These are phyloP conservation scores for Torymus aiolomorphi DNA, from an alignment of 2,888 invertebrate genomes.

Conservation along the genomic window DNA sequence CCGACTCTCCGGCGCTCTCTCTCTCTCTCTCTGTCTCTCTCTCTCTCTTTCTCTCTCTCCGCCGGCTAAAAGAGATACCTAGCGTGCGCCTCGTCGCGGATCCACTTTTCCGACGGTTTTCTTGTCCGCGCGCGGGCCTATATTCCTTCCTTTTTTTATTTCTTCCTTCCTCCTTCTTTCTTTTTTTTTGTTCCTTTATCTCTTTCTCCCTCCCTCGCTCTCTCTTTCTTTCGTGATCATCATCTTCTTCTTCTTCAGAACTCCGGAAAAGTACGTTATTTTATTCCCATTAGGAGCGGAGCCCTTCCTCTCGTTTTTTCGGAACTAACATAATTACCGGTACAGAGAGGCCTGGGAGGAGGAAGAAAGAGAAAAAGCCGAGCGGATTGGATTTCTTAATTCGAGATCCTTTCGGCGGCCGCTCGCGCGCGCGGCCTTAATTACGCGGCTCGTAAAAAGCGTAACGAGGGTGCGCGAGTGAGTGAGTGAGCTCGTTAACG, in stretches of 20 bases:
- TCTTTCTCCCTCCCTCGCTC: not conserved
- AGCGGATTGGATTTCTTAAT: slow-evolving; percentile 46
- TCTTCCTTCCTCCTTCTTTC: not conserved
- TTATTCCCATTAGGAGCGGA: slow-evolving; percentile 34
- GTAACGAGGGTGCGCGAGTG: slow-evolving; percentile 39
- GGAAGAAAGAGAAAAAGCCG: not conserved
- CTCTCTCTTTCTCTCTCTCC: slow-evolving; percentile 19
- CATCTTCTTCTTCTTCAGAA: not conserved
- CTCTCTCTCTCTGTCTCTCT: slow-evolving; percentile 45
- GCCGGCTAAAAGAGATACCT: slow-evolving; percentile 44
- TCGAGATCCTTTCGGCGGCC: slow-evolving; percentile 8
- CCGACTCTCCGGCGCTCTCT: slow-evolving; percentile 6
- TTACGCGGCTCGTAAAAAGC: slow-evolving; percentile 47
- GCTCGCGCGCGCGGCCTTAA: slow-evolving; percentile 30
- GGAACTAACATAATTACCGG: slow-evolving; percentile 25
- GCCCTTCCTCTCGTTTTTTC: slow-evolving; percentile 1
- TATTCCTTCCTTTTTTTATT: not conserved
- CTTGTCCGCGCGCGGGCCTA: not conserved
- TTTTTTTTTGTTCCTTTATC: not conserved
- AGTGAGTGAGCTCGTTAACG: slow-evolving; percentile 23
- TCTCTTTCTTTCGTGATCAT: not conserved
- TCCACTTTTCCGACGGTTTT: slow-evolving; percentile 54
- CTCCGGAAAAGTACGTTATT: slow-evolving; percentile 28
- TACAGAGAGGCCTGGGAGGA: not conserved
- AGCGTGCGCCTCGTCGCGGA: slow-evolving; percentile 38